A percentile compares a stretch with the other conserved stretches of the same genome.
These are phyloP conservation scores for Procavia capensis DNA, from an alignment of 2,113 vertebrate genomes.

Conservation along the genomic window DNA sequence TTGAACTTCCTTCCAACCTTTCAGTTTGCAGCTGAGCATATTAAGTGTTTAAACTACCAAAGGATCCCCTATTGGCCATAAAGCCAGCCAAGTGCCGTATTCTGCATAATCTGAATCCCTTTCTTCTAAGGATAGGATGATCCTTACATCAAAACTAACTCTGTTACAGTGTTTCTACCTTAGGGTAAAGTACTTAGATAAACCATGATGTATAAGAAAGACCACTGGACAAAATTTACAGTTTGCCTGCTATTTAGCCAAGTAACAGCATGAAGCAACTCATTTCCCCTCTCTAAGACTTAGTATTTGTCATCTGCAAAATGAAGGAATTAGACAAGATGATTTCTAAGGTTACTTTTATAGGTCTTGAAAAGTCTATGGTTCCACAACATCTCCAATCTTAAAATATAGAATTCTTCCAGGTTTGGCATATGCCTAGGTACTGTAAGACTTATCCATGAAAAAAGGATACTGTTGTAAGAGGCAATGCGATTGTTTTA, in stretches of 20 bases:
- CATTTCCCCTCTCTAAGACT: neutral
- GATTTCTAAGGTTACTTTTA: neutral
- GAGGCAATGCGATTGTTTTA: neutral
- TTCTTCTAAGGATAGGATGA: neutral
- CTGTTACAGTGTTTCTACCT: neutral
- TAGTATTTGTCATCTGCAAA: conserved; percentile 5
- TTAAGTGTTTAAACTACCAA: too few relatives aligned
- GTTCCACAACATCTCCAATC: neutral
- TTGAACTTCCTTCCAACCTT: too few relatives aligned
- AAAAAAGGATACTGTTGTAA: neutral
- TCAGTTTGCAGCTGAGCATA: too few relatives aligned
- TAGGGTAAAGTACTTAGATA: conserved; percentile 5
- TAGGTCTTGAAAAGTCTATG: neutral
- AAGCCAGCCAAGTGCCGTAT: too few relatives aligned
- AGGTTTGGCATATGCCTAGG: neutral
- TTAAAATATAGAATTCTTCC: neutral
- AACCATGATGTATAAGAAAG: neutral
- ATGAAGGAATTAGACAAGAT: neutral
- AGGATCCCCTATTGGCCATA: neutral
- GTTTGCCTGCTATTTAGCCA: neutral
- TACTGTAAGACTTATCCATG: neutral
- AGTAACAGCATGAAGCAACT: neutral
- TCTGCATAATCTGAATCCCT: neutral
- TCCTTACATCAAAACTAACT: neutral
- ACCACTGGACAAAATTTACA: neutral